Evolutionary conservation across 2,888 invertebrate genomes (phyloP).

Genomic region (Sarcophaga variegata): DNA sequence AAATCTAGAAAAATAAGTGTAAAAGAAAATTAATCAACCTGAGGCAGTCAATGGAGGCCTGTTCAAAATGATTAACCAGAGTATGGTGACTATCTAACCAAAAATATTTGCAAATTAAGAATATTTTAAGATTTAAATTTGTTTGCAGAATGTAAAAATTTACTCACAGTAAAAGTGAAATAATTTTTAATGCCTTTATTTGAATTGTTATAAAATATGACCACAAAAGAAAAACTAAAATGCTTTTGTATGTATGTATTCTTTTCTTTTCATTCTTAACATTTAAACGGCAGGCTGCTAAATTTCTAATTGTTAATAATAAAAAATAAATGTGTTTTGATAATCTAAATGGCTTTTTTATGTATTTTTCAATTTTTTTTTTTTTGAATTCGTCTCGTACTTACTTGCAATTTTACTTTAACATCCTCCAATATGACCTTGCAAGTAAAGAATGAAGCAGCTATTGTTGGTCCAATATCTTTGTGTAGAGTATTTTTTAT

Average conservation of each 20-base stretch:
- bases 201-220: background rate
- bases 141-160: background rate
- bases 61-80: too few species aligned
- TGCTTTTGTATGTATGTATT: background rate
- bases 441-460: conserved; percentile 94
- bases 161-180: background rate
- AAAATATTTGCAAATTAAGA: too few species aligned
- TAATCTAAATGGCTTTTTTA: conserved; percentile 31
- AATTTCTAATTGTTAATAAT: conserved; percentile 18
- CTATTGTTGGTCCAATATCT: conserved; percentile 91
- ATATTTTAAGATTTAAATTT: background rate
- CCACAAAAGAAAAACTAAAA: background rate
- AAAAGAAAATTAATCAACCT: conserved; percentile 8
- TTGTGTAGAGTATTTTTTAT: conserved; percentile 89
- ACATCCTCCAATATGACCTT: conserved; percentile 88
- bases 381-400: conserved; percentile 70
- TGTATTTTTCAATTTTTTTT: conserved; percentile 6
- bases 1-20: conserved; percentile 76
- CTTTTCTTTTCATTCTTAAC: background rate
- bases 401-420: conserved; percentile 89
- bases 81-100: too few species aligned
- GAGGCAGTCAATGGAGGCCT: background rate
- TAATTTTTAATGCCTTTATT: background rate
- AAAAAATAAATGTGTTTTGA: conserved; percentile 8
- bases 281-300: background rate